These are phyloP conservation scores for Leptopilina boulardi DNA, from an alignment of 1,140 invertebrate genomes.

Conservation along the genomic window DNA sequence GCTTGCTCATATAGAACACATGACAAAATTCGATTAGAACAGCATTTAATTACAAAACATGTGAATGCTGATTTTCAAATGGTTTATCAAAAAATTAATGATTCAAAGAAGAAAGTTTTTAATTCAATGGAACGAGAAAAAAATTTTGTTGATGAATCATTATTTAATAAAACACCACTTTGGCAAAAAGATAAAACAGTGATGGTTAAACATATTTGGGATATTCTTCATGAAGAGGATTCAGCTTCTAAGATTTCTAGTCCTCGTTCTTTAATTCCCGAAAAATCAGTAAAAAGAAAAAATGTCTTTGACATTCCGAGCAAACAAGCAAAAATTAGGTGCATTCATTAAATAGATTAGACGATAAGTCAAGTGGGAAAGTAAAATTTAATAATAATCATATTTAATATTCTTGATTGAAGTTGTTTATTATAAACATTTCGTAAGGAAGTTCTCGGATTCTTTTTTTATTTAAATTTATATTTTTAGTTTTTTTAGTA, in stretches of 20 bases:
- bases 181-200: conserved; percentile 78
- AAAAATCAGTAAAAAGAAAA: conserved; percentile 60
- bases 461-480: too few relatives aligned
- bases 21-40: conserved; percentile 76
- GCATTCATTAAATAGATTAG: too few relatives aligned
- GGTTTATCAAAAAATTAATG: conserved; percentile 69
- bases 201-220: conserved; percentile 79
- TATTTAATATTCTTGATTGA: too few relatives aligned
- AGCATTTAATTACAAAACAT: conserved; percentile 78
- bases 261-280: conserved; percentile 43
- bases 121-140: conserved; percentile 49
- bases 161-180: conserved; percentile 78
- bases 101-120: conserved; percentile 56
- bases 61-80: conserved; percentile 58
- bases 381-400: too few relatives aligned
- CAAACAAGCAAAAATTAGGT: conserved; percentile 61
- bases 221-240: conserved; percentile 77
- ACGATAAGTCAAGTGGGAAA: too few relatives aligned
- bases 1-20: conserved; percentile 79
- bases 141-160: conserved; percentile 65
- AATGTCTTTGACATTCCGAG: conserved; percentile 53
- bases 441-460: too few relatives aligned
- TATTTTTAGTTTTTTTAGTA: too few relatives aligned
- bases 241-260: conserved; percentile 35
- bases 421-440: too few relatives aligned